Evolutionary conservation across 2,797 vertebrate genomes (phyloP).

Genomic region (Intellagama lesueurii): DNA sequence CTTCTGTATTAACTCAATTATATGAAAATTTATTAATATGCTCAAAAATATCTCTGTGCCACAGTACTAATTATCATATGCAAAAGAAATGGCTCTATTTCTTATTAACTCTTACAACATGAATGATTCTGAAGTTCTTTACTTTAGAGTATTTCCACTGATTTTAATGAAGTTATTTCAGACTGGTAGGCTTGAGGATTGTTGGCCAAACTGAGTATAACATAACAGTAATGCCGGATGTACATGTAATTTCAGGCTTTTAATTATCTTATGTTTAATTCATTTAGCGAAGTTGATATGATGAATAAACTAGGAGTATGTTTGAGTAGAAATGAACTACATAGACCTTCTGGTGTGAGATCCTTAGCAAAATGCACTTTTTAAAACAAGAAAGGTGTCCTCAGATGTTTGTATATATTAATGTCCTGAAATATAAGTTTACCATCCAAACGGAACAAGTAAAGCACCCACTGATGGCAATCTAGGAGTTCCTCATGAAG

Average conservation of each 20-base stretch:
- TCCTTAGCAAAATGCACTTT: constrained; percentile 16
- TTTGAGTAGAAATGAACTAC: constrained; percentile 29
- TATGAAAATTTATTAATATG: not conserved
- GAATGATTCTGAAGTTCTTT: not conserved
- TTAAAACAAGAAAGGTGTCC: constrained; percentile 30
- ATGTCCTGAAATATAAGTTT: not conserved
- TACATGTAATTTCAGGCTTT: constrained; percentile 41
- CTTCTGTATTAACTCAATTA: not conserved
- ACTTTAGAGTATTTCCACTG: not conserved
- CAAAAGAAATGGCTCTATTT: constrained; percentile 31
- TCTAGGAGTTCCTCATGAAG: not conserved
- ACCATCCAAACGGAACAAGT: not conserved
- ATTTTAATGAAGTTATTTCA: not conserved
- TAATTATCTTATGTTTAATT: constrained; percentile 46
- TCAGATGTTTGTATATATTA: constrained; percentile 18
- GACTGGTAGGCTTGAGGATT: not conserved
- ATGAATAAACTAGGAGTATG: constrained; percentile 46
- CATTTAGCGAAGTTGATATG: not conserved
- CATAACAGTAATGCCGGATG: constrained; percentile 53
- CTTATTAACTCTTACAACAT: not conserved
- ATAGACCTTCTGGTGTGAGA: not conserved
- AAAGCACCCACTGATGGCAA: not conserved
- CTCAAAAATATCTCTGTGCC: constrained; percentile 8
- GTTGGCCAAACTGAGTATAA: not conserved
- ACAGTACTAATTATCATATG: constrained; percentile 28